Conservation (phyloP, 2,888 invertebrate species). For the Linnaemya vulpina region DNA sequence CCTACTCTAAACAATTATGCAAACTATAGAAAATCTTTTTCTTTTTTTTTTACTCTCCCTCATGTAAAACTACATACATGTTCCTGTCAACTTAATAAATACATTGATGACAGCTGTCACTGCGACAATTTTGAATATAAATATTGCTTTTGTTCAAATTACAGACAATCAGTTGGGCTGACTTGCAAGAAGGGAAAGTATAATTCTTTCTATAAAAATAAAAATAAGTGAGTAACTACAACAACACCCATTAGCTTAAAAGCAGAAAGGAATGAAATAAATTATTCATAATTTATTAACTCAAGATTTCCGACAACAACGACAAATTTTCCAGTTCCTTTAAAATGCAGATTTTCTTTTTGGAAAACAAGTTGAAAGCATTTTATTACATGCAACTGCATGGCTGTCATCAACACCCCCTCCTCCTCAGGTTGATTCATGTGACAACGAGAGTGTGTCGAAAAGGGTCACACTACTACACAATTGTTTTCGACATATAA, state of each 20-base stretch:
- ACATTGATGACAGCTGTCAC: slow-evolving; percentile 28
- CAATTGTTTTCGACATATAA: slow-evolving; percentile 22
- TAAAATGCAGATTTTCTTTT: slow-evolving; percentile 26
- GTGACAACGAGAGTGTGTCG: background rate
- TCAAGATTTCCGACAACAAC: slow-evolving; percentile 50
- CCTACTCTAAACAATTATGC: background rate
- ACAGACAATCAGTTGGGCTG: background rate
- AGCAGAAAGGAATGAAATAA: slow-evolving; percentile 15
- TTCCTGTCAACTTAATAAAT: slow-evolving; percentile 22
- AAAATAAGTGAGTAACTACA: too few relatives aligned
- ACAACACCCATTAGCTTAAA: background rate
- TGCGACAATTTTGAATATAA: slow-evolving; percentile 23
- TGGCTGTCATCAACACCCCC: slow-evolving; percentile 1
- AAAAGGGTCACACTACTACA: slow-evolving; percentile 27
- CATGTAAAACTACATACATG: background rate
- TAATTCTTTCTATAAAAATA: background rate
- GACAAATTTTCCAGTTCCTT: slow-evolving; percentile 28
- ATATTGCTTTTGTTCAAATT: slow-evolving; percentile 24
- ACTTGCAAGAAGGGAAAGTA: background rate
- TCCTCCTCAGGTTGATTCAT: slow-evolving; percentile 22
- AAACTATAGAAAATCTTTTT: background rate
- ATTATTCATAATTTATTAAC: slow-evolving; percentile 51
- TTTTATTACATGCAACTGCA: slow-evolving; percentile 5
- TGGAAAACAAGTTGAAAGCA: background rate
- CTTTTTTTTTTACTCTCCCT: background rate